Conservation (phyloP, 2,888 invertebrate genomes). For the Drosophila setosimentum region DNA sequence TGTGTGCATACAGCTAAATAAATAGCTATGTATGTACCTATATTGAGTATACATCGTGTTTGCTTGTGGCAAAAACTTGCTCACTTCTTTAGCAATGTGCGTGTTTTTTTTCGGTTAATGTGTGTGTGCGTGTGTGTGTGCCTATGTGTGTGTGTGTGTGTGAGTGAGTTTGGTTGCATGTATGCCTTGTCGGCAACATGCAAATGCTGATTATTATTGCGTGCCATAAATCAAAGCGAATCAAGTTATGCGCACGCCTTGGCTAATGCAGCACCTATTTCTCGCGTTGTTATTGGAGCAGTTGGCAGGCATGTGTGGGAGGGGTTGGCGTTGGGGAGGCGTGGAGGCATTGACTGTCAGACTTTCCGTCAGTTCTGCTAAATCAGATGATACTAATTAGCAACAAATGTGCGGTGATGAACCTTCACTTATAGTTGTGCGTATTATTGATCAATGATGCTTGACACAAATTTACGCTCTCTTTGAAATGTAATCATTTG, state of each 20-base stretch:
- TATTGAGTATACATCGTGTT: conserved; percentile 57
- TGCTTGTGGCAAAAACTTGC: conserved; percentile 18
- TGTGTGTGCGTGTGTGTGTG: not conserved
- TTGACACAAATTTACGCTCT: not conserved
- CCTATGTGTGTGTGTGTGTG: not conserved
- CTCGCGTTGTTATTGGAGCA: conserved; percentile 25
- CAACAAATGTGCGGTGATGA: conserved; percentile 1
- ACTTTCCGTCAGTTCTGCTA: not conserved
- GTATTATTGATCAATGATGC: not conserved
- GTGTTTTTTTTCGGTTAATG: not conserved
- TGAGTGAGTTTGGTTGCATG: conserved; percentile 10
- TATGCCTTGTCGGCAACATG: conserved; percentile 47
- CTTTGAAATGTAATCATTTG: not conserved
- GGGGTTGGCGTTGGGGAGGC: not conserved
- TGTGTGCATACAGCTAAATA: conserved; percentile 12
- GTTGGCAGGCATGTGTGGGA: not conserved
- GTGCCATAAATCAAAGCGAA: conserved; percentile 77
- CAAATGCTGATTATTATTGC: conserved; percentile 79
- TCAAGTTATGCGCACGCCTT: conserved; percentile 72
- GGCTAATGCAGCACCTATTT: conserved; percentile 54
- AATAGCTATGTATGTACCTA: not conserved
- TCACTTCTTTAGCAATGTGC: not conserved
- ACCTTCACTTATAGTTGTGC: not conserved
- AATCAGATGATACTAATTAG: conserved; percentile 64
- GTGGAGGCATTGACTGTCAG: not conserved